Evolutionary conservation across 2,888 invertebrate species (phyloP).

Genomic region (Ceraclea dissimilis): DNA sequence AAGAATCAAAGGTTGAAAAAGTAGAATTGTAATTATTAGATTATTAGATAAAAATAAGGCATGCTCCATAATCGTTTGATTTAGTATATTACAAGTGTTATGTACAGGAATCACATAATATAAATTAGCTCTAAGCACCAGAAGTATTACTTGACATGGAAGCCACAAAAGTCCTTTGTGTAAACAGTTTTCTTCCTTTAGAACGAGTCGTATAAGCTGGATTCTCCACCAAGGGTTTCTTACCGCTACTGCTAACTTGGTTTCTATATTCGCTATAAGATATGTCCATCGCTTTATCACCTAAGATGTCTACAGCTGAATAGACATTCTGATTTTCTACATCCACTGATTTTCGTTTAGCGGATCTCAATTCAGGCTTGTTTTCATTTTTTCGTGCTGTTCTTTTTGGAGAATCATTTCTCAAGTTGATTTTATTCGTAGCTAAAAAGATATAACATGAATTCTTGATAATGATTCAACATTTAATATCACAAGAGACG

Average conservation of each 20-base stretch:
- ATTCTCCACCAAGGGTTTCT: not conserved
- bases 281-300: slow-evolving; percentile 4
- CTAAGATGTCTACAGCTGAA: slow-evolving; percentile 2
- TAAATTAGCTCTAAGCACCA: too few relatives aligned
- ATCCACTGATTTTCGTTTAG: not conserved
- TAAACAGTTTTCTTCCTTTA: slow-evolving; percentile 9
- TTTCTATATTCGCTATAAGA: slow-evolving; percentile 6
- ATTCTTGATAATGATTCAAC: too few relatives aligned
- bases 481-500: not conserved
- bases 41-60: too few relatives aligned
- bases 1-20: too few relatives aligned
- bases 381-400: not conserved
- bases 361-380: not conserved
- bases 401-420: too few relatives aligned
- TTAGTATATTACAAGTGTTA: too few relatives aligned
- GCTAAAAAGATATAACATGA: too few relatives aligned
- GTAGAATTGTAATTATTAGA: too few relatives aligned
- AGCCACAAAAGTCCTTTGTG: slow-evolving; percentile 7
- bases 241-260: not conserved
- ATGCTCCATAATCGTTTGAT: too few relatives aligned
- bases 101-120: too few relatives aligned
- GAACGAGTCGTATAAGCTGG: not conserved
- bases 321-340: not conserved
- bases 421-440: too few relatives aligned
- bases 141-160: not conserved